Percentiles rank a stretch among this genome's conserved stretches.
These are phyloP conservation scores for Arion vulgaris DNA, from an alignment of 1,140 invertebrate genomes.

Conservation along the genomic window DNA sequence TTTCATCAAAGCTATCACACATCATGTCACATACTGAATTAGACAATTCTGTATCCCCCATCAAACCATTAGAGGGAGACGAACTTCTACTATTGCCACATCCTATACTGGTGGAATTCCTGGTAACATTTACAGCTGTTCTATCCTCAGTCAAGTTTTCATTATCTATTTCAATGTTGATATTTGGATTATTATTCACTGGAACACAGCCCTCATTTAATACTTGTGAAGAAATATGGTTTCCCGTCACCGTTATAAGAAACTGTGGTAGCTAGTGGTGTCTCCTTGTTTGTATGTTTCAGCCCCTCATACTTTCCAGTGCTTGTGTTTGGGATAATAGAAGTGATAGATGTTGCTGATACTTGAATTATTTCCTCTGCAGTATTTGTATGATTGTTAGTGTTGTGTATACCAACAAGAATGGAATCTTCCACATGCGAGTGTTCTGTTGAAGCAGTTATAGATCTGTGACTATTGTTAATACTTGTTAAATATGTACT, in stretches of 20 bases:
- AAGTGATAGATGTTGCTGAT: not conserved
- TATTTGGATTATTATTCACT: not conserved
- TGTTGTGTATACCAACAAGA: not conserved
- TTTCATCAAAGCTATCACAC: constrained; percentile 18
- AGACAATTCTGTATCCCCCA: constrained; percentile 1
- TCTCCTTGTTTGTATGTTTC: not conserved
- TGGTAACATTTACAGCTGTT: not conserved
- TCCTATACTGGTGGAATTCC: not conserved
- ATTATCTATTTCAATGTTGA: not conserved
- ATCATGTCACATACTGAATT: not conserved
- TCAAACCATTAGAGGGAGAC: not conserved
- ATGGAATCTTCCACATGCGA: not conserved
- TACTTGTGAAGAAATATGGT: not conserved
- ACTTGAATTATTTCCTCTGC: not conserved
- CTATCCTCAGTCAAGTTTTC: not conserved
- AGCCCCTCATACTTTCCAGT: not conserved
- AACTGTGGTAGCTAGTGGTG: not conserved
- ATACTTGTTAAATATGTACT: not conserved
- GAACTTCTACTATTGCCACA: not conserved
- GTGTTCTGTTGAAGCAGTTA: not conserved
- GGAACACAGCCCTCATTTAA: not conserved
- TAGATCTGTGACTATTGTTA: not conserved
- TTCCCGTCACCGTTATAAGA: not conserved
- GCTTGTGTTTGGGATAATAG: not conserved
- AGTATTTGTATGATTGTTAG: not conserved